Percentiles rank a stretch among this genome's conserved stretches.
These are phyloP conservation scores for Laticauda laticaudata DNA, from an alignment of 2,113 vertebrate genomes.

Conservation along the genomic window DNA sequence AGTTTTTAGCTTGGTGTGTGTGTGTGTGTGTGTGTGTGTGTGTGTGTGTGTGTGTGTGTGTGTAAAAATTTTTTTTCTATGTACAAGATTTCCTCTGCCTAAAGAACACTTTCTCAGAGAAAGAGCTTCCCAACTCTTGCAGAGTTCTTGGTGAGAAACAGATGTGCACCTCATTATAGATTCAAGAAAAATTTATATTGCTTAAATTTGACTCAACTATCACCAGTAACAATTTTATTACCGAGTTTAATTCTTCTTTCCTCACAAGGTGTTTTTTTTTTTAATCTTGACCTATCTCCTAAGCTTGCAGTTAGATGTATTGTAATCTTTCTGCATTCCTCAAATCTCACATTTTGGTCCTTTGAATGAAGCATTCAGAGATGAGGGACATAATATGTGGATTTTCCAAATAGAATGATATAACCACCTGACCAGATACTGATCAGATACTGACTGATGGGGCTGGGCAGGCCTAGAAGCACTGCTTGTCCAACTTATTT, in stretches of 20 bases:
- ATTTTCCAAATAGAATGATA: background rate
- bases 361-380: background rate
- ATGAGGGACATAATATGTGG: background rate
- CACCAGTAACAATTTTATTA: background rate
- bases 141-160: background rate
- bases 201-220: background rate
- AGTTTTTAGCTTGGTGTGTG: background rate
- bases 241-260: background rate
- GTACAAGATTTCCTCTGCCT: background rate
- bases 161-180: background rate
- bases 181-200: background rate
- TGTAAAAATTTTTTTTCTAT: background rate
- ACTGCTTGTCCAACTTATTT: background rate
- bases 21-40: too few relatives aligned
- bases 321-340: background rate
- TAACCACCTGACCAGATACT: background rate
- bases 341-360: background rate
- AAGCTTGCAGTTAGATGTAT: background rate
- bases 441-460: background rate
- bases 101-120: background rate
- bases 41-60: too few relatives aligned
- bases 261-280: background rate
- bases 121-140: background rate
- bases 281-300: background rate
- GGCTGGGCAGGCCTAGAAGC: background rate